phyloP scores from a whole-genome alignment of 2,888 invertebrate genomes.

The Thereva unica region DNA sequence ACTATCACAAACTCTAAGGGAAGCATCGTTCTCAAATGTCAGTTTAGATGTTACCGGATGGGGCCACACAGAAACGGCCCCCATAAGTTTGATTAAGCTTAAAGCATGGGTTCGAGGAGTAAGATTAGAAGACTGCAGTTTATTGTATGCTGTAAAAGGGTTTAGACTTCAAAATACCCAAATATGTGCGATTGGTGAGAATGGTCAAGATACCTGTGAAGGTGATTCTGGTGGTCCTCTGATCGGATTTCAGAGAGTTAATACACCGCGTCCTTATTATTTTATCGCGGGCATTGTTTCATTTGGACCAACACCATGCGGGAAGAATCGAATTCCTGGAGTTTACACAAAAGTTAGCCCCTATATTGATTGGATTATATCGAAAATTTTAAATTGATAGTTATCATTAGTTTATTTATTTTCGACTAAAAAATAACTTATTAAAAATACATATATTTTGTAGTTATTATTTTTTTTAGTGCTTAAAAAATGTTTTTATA shows the following conservation, averaged over 20 bases:
- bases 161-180: constrained; percentile 61
- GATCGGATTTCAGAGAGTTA: constrained; percentile 58
- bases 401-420: too few species aligned
- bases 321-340: constrained; percentile 64
- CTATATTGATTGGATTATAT: constrained; percentile 64
- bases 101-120: constrained; percentile 61
- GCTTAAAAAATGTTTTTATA: too few species aligned
- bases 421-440: too few species aligned
- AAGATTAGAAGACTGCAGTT: constrained; percentile 59
- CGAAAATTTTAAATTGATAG: constrained; percentile 43
- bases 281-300: constrained; percentile 66
- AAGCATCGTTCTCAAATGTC: constrained; percentile 56
- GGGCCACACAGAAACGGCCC: constrained; percentile 64
- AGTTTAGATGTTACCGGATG: constrained; percentile 66
- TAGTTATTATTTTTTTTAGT: too few species aligned
- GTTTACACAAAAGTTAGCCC: constrained; percentile 66
- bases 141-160: constrained; percentile 60
- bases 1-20: constrained; percentile 48
- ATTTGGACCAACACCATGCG: constrained; percentile 67
- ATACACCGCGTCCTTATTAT: constrained; percentile 60
- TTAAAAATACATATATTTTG: too few species aligned
- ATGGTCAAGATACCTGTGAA: constrained; percentile 62
- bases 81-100: constrained; percentile 60
- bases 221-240: constrained; percentile 70
- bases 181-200: constrained; percentile 65